Conservation (phyloP, 1,140 invertebrate species). For the Carposina sasakii region DNA sequence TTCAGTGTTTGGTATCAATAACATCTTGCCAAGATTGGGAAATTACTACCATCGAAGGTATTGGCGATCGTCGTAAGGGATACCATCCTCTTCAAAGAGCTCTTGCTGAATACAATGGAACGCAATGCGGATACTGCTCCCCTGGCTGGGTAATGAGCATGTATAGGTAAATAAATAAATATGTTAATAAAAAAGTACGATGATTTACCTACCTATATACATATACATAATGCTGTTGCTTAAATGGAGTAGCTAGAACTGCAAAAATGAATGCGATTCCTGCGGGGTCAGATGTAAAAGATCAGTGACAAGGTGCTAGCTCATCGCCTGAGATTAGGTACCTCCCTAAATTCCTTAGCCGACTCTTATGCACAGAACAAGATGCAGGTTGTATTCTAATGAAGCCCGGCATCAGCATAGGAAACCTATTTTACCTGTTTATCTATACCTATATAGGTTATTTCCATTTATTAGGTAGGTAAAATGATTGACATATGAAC, state of each 20-base stretch:
- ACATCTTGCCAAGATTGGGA: conserved; percentile 81
- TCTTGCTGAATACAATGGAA: conserved; percentile 81
- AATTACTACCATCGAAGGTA: conserved; percentile 85
- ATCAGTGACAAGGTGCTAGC: too few species aligned
- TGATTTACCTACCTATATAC: too few species aligned
- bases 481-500: conserved; percentile 3
- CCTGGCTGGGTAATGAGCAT: conserved; percentile 91
- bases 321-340: too few species aligned
- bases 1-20: conserved; percentile 80
- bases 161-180: conserved; percentile 74
- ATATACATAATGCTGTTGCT: too few species aligned
- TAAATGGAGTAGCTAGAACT: too few species aligned
- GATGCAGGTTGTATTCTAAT: not conserved
- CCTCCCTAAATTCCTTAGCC: too few species aligned
- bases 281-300: too few species aligned
- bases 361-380: too few species aligned
- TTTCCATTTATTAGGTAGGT: not conserved
- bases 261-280: not conserved
- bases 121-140: conserved; percentile 88
- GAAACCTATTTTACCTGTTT: not conserved
- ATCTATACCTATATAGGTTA: not conserved
- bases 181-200: not conserved
- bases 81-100: conserved; percentile 83
- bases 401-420: not conserved
- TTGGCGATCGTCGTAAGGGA: conserved; percentile 79